Evolutionary conservation across 1,140 invertebrate genomes (phyloP), one percentile per base, ranked within the genome.

Genomic region (Drosophila tani): DNA sequence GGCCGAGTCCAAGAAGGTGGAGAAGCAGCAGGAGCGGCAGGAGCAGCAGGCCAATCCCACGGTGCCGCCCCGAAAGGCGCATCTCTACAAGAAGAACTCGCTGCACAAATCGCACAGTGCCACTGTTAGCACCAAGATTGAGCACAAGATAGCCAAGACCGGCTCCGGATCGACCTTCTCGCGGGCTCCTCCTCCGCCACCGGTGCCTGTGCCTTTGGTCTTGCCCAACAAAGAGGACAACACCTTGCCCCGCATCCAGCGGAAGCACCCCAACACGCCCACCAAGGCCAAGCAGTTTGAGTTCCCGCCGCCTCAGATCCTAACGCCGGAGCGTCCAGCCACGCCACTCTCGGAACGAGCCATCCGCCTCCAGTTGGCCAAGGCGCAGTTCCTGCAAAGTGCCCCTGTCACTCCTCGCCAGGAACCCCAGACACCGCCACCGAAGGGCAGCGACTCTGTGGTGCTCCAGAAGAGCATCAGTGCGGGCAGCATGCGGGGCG

Each of bases 401-500:
- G 84, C 75, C 21, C 88, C 91, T 1, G 82, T 86, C 0, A 82
- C 84, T 2, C 85, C 84, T 0, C 66, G 77, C 14, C 80, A 84
- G 40, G 78, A 82, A 21, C 65, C 78, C 0, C 62, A 49, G 0
- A 84, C 83, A 1, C 85, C 85, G 14, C 35, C 12, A 50, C 50
- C 53, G 1, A 35, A 53, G 11, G 19, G 29, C n/a, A 24, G 40
- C n/a, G 66, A 59, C 0, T 11, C 41, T 0, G 38, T 62, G 4
- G 32, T 62, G 46, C 68, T 92, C 6, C 75, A 86, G 2, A 95
- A 96, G 81, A 96, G 95, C 27, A 95, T 95, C 2, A 96, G 96
- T 75, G 96, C 94, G 0, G 96, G 95, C 12, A 96, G 96, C 94
- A 96, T 96, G 50, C 57, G 79, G 0, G 79, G 79, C 12, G 71